Evolutionary conservation across 2,888 invertebrate genomes (phyloP).

Genomic region (Perizoma flavofasciatum): DNA sequence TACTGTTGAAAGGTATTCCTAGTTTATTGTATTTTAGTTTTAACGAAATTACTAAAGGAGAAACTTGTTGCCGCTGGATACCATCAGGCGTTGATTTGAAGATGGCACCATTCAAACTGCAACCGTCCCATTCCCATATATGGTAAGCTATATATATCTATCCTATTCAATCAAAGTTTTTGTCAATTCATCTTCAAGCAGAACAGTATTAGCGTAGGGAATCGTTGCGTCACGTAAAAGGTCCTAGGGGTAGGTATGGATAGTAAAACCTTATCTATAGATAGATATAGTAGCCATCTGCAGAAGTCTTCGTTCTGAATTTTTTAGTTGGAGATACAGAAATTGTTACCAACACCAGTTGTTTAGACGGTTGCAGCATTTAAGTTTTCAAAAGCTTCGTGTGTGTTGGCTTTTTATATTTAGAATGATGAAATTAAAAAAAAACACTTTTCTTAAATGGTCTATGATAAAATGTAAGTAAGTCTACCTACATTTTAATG

Average conservation of each 20-base stretch:
- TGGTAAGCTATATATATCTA: slow-evolving; percentile 66
- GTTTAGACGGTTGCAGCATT: slow-evolving; percentile 37
- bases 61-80: slow-evolving; percentile 71
- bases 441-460: background rate
- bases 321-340: slow-evolving; percentile 52
- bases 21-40: too few species aligned
- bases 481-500: too few species aligned
- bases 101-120: slow-evolving; percentile 70
- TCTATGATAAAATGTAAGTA: too few species aligned
- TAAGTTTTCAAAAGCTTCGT: slow-evolving; percentile 26
- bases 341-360: slow-evolving; percentile 40
- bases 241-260: slow-evolving; percentile 62
- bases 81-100: slow-evolving; percentile 69
- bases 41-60: slow-evolving; percentile 17
- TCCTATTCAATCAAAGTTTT: slow-evolving; percentile 66
- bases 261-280: slow-evolving; percentile 50
- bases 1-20: too few species aligned
- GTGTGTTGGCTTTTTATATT: background rate
- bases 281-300: slow-evolving; percentile 40
- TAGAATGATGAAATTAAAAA: background rate
- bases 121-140: slow-evolving; percentile 75
- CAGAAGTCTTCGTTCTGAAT: slow-evolving; percentile 52
- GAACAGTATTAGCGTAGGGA: slow-evolving; percentile 62
- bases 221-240: slow-evolving; percentile 69
- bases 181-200: slow-evolving; percentile 64